Base-by-base conservation (phyloP, 2,888 invertebrate species). In the Acleris holmiana region DNA sequence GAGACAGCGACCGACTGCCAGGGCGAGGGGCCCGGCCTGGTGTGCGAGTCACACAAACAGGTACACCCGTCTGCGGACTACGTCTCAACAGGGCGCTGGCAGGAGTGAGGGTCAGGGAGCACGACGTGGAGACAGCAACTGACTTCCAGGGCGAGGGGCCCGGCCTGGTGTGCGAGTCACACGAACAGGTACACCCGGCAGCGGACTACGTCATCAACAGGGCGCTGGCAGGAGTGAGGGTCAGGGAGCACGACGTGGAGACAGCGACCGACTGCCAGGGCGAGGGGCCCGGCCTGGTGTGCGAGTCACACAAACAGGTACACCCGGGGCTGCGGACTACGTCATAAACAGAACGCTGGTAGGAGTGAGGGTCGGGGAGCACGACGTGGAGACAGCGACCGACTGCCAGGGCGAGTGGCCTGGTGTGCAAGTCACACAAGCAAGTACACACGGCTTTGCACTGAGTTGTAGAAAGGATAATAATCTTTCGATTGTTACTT, bases 331-430 rank as follows among this genome's bases (percentile, higher is more conserved):
- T 21, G 4, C 21, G 21, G 15, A 50, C 21, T 48, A 13, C 7
- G 35, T 35, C 10, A 81, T 19, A 19, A 51, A 61, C 25, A 47
- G 59, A 8, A 66, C 48, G 2, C 71, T 78, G 13, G 13, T 82
- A 56, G 82, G 80, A 2, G 79, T 88, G 15, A 79, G 92, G 6
- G 69, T 91, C 48, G 90, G 89, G 2, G 91, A 91, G 66, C 82
- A 89, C 53, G 76, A 88, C 68, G 63, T 80, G 15, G 50, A 66
- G 0, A 71, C 71, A 5, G 75, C 73, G 2, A 56, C 62, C 6
- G 88, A 89, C 69, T 91, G 91, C 44, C 67, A 70, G 29, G 68
- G 66, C 15, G 44, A 44, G 29, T 2, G 57, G 58, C 1, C 18
- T 49, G 13, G 21, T 50, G 3, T 70, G 69, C 51, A 61, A 70